Evolutionary conservation across 2,113 vertebrate species (phyloP).

Genomic region (Pithys albifrons): DNA sequence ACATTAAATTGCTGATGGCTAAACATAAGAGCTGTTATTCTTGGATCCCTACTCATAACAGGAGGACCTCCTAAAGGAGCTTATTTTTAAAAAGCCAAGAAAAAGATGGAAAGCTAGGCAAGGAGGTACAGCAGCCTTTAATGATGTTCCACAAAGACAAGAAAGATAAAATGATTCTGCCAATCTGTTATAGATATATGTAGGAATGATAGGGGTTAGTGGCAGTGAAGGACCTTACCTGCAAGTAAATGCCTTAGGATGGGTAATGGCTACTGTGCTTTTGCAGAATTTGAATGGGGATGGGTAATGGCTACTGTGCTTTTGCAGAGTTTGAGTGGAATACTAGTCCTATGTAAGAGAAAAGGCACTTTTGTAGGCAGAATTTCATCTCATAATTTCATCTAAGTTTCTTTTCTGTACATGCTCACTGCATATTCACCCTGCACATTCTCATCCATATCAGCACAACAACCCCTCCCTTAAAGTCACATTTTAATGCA

Average conservation of each 20-base stretch:
- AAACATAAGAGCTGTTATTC: constrained; percentile 26
- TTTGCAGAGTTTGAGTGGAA: background rate
- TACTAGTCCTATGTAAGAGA: background rate
- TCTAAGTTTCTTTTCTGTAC: background rate
- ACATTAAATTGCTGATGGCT: constrained; percentile 22
- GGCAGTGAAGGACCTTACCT: background rate
- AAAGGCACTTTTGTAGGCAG: background rate
- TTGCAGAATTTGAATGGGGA: background rate
- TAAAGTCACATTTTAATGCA: background rate
- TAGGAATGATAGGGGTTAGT: background rate
- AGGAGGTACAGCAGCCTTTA: background rate
- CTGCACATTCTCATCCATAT: background rate
- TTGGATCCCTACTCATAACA: constrained; percentile 10
- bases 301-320: background rate
- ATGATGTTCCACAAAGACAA: background rate
- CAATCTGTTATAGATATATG: background rate
- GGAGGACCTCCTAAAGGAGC: background rate
- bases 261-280: background rate
- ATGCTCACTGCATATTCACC: background rate
- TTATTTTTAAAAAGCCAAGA: background rate
- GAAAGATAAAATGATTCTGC: background rate
- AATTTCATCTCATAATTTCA: background rate
- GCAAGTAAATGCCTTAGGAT: background rate
- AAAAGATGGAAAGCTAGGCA: background rate
- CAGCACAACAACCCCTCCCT: background rate